These are phyloP conservation scores for Eulemur rubriventer DNA, from an alignment of 2,797 vertebrate genomes.

Conservation along the genomic window DNA sequence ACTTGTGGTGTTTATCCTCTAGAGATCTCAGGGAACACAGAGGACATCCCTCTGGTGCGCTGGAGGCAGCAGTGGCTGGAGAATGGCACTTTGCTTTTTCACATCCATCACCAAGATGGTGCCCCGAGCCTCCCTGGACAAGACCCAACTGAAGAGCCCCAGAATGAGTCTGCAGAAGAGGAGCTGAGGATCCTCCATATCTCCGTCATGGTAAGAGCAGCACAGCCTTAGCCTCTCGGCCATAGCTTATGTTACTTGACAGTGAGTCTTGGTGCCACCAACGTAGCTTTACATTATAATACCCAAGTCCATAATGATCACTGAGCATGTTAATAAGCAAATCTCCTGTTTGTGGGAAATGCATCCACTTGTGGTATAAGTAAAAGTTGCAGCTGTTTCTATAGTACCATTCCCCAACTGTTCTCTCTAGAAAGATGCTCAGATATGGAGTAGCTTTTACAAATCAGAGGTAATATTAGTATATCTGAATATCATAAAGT, in stretches of 20 bases:
- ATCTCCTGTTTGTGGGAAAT: not conserved
- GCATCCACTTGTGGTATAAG: not conserved
- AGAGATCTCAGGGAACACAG: conserved; percentile 98
- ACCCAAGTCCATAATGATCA: not conserved
- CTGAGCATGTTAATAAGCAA: not conserved
- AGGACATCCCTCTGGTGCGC: conserved; percentile 97
- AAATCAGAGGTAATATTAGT: not conserved
- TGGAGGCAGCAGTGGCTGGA: conserved; percentile 99
- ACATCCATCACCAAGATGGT: conserved; percentile 98
- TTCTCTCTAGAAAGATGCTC: not conserved
- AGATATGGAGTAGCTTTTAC: not conserved
- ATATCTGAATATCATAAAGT: not conserved
- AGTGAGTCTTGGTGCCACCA: not conserved
- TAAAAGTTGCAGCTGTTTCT: not conserved
- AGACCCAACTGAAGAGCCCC: conserved; percentile 93
- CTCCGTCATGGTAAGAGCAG: conserved; percentile 94
- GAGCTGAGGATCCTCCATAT: conserved; percentile 98
- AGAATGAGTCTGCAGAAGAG: conserved; percentile 93
- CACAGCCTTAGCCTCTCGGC: not conserved
- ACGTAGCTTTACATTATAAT: not conserved
- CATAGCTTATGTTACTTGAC: not conserved
- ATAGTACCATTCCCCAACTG: not conserved
- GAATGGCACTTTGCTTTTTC: conserved; percentile 97
- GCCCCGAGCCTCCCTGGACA: conserved; percentile 91
- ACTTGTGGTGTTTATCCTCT: conserved; percentile 49